phyloP scores from a whole-genome alignment of 1,140 invertebrate species.

The Prorops nasuta region DNA sequence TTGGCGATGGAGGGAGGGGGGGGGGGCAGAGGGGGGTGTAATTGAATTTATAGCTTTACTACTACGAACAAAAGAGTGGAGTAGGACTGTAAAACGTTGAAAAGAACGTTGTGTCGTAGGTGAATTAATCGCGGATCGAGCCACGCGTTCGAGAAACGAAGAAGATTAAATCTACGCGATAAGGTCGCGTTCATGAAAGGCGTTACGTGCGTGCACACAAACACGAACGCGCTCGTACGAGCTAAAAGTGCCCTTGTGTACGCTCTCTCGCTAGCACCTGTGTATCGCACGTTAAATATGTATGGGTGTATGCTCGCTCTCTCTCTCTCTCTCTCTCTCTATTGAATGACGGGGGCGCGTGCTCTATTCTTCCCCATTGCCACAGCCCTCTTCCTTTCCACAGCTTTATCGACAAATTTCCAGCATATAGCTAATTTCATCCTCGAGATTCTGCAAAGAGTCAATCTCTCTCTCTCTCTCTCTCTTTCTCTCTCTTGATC shows the following conservation, averaged over 20 bases:
- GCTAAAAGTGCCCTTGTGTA: no score
- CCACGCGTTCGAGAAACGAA: not conserved
- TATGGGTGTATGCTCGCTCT: conserved; percentile 29
- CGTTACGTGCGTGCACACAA: conserved; percentile 1
- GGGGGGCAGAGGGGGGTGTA: conserved; percentile 2
- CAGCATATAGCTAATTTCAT: no score
- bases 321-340: no score
- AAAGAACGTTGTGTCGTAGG: no score
- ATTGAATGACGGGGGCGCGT: no score
- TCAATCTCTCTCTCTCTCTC: not conserved
- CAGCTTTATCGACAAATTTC: no score
- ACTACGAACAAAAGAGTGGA: no score
- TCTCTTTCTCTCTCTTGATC: not conserved
- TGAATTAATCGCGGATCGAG: conserved; percentile 11
- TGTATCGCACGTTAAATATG: conserved; percentile 38
- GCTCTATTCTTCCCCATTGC: conserved; percentile 17
- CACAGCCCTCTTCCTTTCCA: no score
- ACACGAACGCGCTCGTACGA: conserved; percentile 3
- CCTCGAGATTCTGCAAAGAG: no score
- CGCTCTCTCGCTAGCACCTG: conserved; percentile 29
- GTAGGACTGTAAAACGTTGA: no score
- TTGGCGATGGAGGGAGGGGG: not conserved
- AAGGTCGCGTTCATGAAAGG: not conserved
- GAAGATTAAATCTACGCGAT: conserved; percentile 16
- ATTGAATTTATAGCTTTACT: no score